These are phyloP conservation scores for Neotoma lepida DNA, from an alignment of 2,113 vertebrate genomes.

Conservation along the genomic window DNA sequence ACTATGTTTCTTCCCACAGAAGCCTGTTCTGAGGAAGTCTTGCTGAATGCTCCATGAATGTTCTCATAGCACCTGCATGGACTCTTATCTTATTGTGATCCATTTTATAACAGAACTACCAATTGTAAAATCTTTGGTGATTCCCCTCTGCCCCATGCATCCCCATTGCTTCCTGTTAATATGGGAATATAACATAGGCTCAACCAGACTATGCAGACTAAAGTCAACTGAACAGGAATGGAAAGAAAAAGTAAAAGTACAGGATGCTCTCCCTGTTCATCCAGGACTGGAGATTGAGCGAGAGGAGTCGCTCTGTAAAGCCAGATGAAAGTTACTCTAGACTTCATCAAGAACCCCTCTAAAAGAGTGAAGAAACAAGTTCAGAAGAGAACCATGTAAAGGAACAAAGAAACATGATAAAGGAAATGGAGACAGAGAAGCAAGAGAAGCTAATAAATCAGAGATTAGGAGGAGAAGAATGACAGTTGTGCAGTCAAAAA, in stretches of 20 bases:
- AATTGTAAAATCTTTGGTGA: neutral
- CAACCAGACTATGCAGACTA: neutral
- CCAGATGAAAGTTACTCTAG: neutral
- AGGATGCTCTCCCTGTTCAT: neutral
- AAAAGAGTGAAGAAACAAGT: neutral
- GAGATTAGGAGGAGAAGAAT: neutral
- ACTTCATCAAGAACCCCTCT: neutral
- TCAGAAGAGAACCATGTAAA: neutral
- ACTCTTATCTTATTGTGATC: fast-evolving
- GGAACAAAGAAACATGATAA: neutral
- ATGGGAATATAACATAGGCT: neutral
- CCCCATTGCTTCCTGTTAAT: neutral
- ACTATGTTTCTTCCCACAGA: neutral
- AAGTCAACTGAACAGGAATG: neutral
- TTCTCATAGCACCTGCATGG: no score
- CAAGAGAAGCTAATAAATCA: neutral
- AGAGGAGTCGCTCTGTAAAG: no score
- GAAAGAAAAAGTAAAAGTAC: neutral
- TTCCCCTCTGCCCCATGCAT: no score
- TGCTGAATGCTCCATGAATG: neutral
- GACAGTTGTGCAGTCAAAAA: neutral
- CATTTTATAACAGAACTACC: neutral
- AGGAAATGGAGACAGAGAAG: neutral
- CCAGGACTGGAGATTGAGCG: neutral
- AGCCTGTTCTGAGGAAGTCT: neutral